Base-by-base conservation (phyloP, 2,113 vertebrate species). In the Mastomys natalensis region DNA sequence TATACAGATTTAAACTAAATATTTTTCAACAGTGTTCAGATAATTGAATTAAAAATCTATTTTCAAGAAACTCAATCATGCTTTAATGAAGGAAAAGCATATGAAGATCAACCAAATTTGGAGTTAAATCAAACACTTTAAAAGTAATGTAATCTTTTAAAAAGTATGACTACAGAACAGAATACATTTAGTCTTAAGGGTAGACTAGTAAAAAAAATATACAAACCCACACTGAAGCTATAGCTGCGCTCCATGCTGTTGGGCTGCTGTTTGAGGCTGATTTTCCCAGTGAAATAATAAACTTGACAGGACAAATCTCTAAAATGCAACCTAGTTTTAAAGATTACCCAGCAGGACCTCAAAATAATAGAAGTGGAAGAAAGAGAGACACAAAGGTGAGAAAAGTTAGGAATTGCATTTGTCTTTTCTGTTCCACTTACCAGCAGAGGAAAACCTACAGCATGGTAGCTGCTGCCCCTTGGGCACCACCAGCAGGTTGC, bases 21-120 rank as follows among this genome's bases (percentile, higher is more conserved):
- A 40, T 64, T 74, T 82, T 74, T 48, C 43, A 53, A 55, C 13
- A 51, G 1, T 90, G 70, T 76, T 91, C n/a, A 37, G 43, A 84
- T 84, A 77, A 90, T 87, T 77, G 55, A 58, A 92, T 90, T 84
- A 66, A n/a, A 95, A 93, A 73, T 34, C 62, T 89, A 26, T 68
- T 74, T 73, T 90, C 85, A 11, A 93, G 6, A 40, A 24, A 85
- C 37, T 84, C 53, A 60, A 16, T 66, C 13, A 7, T 77, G 72
- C 24, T 86, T 85, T 89, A 62, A 91, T 45, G 22, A 26, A 31
- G 26, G 31, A 45, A 88, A 92, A 53, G 4, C 43, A 48, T 45
- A 31, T 21, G 53, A 80, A 68, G 66, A 76, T 68, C 58, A 84
- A 55, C 12, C 68, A 53, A 15, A 29, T 34, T 85, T 85, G 19